phyloP scores from a whole-genome alignment of 2,797 vertebrate species.

The Esox lucius region DNA sequence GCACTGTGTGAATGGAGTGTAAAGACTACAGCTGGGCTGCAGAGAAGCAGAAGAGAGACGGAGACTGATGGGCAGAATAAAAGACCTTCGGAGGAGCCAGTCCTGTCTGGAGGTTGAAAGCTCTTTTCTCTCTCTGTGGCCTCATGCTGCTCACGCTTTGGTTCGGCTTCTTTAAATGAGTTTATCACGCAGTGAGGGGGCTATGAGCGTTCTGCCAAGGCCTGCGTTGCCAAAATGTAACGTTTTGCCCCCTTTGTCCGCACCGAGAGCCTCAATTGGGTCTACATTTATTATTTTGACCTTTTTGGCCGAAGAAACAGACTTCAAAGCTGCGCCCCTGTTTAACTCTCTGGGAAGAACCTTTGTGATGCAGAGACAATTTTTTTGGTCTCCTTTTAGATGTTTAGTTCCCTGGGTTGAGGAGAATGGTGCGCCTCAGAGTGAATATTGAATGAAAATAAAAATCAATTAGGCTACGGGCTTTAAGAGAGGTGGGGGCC shows the following conservation, averaged over 20 bases:
- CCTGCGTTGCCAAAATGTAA: conserved; percentile 80
- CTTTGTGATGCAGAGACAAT: conserved; percentile 76
- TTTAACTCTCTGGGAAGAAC: conserved; percentile 66
- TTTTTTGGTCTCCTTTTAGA: conserved; percentile 64
- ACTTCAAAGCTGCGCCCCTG: conserved; percentile 76
- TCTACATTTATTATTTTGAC: conserved; percentile 94
- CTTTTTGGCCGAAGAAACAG: conserved; percentile 75
- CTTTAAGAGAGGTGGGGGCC: conserved; percentile 68
- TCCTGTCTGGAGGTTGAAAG: conserved; percentile 77
- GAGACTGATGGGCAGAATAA: conserved; percentile 48
- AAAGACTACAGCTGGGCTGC: conserved; percentile 49
- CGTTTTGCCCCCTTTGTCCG: conserved; percentile 82
- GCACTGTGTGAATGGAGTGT: conserved; percentile 26
- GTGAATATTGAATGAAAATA: conserved; percentile 80
- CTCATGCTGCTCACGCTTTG: conserved; percentile 79
- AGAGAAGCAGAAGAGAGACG: conserved; percentile 33
- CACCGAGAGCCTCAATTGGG: conserved; percentile 80
- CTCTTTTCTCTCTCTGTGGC: conserved; percentile 70
- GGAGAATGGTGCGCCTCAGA: conserved; percentile 71
- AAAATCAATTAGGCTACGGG: conserved; percentile 86
- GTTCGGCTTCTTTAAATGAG: conserved; percentile 81
- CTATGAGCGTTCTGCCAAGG: too few species aligned
- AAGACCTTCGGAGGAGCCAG: conserved; percentile 69
- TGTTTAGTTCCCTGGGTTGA: conserved; percentile 75
- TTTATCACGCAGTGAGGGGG: conserved; percentile 83